Evolutionary conservation across 2,888 invertebrate genomes (phyloP), one percentile per base, ranked within the genome.

Genomic region (Calliopum simillimum): DNA sequence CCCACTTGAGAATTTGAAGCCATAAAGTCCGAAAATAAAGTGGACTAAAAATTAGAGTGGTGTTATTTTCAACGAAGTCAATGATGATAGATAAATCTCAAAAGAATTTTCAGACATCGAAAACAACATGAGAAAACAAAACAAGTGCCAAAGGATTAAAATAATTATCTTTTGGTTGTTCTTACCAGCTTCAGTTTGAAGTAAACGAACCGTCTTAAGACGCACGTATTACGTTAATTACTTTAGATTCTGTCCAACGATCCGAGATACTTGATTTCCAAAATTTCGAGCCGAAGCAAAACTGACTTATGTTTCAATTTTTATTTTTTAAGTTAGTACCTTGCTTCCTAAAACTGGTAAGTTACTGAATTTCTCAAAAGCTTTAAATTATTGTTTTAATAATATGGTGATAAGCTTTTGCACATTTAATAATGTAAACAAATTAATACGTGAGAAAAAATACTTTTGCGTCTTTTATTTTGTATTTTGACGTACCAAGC

Each of bases 1-100:
- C 92, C 93, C 70, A 88, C 82, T 73, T 87, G 84, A 51, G 88
- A 87, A 85, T 91, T 91, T 69, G 88, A 85, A 83, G 89, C 89
- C 90, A 90, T 90, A 81, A 80, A 82, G 78, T 74, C 21, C 19
- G 23, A 25, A 14, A 33, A 59, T 59, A n/a, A 33, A 16, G 14
- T 56, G 12, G 14, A 33, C 21, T 56, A 56, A 23, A 56, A 25
- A 14, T 23, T 25, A 56, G 33, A 25, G 23, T 12, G 14, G 23
- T 1, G 23, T 21, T 21, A 19, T 11, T 56, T 33, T 16, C 44
- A 2, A 41, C 19, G 2, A 19, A 6, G 12, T 8, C 14, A 19
- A 43, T 13, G 59, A 16, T 8, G 5, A n/a, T 43, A 6, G 33
- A 8, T 8, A 33, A 33, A 33, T 33, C 33, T 2, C 33, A 33